These are phyloP conservation scores for Steinernema hermaphroditum DNA, from an alignment of 2,888 invertebrate species.

Conservation along the genomic window DNA sequence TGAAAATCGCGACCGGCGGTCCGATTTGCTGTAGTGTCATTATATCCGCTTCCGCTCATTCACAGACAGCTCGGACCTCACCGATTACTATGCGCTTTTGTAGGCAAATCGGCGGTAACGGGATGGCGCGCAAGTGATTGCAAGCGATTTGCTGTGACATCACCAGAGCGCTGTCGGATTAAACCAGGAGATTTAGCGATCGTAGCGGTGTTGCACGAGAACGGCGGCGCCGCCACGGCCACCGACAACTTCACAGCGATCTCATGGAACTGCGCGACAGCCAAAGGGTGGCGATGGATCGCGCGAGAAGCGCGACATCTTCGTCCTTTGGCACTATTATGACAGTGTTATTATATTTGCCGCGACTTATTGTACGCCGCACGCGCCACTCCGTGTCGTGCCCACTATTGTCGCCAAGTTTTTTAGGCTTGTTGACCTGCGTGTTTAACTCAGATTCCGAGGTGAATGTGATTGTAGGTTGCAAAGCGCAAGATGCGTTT, in stretches of 20 bases:
- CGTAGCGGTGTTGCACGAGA: constrained; percentile 11
- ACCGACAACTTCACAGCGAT: not conserved
- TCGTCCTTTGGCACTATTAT: constrained; percentile 23
- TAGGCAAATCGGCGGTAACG: constrained; percentile 28
- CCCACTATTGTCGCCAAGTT: not conserved
- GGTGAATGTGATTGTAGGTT: constrained; percentile 2
- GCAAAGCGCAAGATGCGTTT: not conserved
- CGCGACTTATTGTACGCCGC: constrained; percentile 21
- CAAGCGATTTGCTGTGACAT: constrained; percentile 24
- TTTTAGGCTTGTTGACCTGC: constrained; percentile 28
- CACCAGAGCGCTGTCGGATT: constrained; percentile 2
- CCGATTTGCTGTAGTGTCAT: no score
- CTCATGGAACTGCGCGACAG: not conserved
- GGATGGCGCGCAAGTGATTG: constrained; percentile 16
- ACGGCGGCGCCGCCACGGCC: not conserved
- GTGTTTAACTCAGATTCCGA: not conserved
- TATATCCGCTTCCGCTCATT: no score
- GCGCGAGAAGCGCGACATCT: not conserved
- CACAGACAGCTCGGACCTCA: not conserved
- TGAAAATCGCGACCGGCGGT: no score
- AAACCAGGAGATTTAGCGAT: constrained; percentile 25
- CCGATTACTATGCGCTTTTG: constrained; percentile 25
- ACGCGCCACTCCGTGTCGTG: not conserved
- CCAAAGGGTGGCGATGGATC: not conserved
- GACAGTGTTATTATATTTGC: constrained; percentile 26